A percentile compares a stretch with the other conserved stretches of the same genome.
Conservation (phyloP, 2,113 vertebrate genomes). For the Eptesicus fuscus region DNA sequence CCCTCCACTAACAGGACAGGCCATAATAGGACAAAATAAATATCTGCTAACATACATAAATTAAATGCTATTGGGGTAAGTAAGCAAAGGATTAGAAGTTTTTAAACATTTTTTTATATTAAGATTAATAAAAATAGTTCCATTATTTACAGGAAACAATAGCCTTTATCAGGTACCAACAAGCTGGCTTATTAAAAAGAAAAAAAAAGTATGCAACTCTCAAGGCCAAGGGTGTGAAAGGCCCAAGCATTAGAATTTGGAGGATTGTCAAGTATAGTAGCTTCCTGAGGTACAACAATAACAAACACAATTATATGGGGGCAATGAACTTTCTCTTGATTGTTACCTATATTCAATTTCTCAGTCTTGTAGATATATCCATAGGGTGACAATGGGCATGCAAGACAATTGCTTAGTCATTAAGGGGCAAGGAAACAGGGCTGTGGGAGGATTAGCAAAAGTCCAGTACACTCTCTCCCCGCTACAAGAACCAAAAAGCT, state of each 20-base stretch:
- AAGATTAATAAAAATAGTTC: neutral
- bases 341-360: neutral
- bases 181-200: neutral
- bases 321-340: neutral
- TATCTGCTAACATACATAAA: neutral
- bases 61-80: neutral
- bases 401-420: neutral
- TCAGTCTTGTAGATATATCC: neutral
- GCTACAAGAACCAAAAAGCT: neutral
- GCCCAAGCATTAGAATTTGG: neutral
- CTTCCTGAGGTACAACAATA: neutral
- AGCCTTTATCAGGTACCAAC: neutral
- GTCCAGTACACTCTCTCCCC: neutral
- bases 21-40: neutral
- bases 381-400: neutral
- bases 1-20: no score
- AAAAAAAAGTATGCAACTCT: neutral
- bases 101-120: neutral
- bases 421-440: neutral
- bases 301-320: neutral
- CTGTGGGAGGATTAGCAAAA: neutral
- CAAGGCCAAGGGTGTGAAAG: neutral
- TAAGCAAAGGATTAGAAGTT: neutral
- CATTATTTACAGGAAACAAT: neutral
- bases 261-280: neutral